phyloP scores from a whole-genome alignment of 2,113 vertebrate genomes.

The Nerophis ophidion region DNA sequence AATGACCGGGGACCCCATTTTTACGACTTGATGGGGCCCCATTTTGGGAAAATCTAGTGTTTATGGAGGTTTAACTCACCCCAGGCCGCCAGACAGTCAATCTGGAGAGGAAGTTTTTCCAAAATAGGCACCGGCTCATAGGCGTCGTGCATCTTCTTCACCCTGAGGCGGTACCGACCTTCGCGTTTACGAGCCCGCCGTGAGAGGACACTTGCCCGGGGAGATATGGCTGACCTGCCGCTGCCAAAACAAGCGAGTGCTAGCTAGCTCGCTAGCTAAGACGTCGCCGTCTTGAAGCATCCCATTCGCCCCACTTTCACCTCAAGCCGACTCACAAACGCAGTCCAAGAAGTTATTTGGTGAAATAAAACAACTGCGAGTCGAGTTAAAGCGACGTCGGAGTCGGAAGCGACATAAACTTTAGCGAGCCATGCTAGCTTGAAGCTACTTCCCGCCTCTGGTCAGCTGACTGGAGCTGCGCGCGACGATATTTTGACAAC shows the following conservation, averaged over 20 bases:
- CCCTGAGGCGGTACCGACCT: background rate
- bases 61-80: constrained; percentile 71
- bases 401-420: accelerated
- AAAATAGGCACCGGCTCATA: constrained; percentile 89
- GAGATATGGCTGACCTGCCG: background rate
- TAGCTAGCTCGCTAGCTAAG: constrained; percentile 45
- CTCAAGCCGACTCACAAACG: background rate
- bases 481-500: constrained; percentile 43
- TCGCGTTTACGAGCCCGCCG: background rate
- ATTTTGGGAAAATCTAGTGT: background rate
- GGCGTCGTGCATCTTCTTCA: constrained; percentile 85
- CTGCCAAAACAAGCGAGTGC: constrained; percentile 53
- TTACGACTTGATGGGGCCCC: too few relatives aligned
- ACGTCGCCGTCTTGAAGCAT: constrained; percentile 27
- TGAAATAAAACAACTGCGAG: background rate
- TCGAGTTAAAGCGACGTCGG: background rate
- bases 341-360: background rate
- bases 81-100: constrained; percentile 94
- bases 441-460: constrained; percentile 34
- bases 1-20: too few relatives aligned
- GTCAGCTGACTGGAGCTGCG: constrained; percentile 40
- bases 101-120: constrained; percentile 94
- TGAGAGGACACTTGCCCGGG: background rate
- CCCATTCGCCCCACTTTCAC: constrained; percentile 1
- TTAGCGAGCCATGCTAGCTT: constrained; percentile 29